phyloP scores from a whole-genome alignment of 1,140 invertebrate genomes.

The Heliconius hermathena region DNA sequence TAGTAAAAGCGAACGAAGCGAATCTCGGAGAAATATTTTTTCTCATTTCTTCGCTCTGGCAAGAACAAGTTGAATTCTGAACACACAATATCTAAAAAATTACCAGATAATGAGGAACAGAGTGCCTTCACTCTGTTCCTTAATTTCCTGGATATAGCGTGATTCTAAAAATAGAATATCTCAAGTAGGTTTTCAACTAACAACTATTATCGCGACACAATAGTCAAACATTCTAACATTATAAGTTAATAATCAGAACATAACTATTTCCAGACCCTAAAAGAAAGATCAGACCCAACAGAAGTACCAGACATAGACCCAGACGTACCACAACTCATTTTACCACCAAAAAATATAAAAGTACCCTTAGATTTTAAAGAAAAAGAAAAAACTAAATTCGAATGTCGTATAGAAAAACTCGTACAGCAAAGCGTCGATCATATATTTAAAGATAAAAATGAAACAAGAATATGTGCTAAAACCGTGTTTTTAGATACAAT shows the following conservation, averaged over 20 bases:
- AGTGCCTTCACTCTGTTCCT: background rate
- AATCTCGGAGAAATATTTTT: no score
- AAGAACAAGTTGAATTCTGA: no score
- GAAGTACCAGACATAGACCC: conserved; percentile 58
- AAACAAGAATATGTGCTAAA: conserved; percentile 65
- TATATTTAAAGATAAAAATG: conserved; percentile 60
- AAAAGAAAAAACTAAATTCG: conserved; percentile 58
- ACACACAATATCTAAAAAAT: background rate
- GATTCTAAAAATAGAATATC: background rate
- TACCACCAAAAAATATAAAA: background rate
- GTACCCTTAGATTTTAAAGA: conserved; percentile 25
- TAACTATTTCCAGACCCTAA: conserved; percentile 55
- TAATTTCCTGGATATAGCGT: background rate
- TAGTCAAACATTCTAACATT: background rate
- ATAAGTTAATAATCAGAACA: background rate
- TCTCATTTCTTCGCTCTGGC: no score
- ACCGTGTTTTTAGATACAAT: conserved; percentile 61
- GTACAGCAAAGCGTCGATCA: conserved; percentile 72
- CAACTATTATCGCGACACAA: background rate
- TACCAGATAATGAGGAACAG: background rate
- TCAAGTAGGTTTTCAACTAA: no score
- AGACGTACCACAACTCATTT: background rate
- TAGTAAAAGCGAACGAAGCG: no score
- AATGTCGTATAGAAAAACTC: conserved; percentile 67
- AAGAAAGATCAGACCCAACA: conserved; percentile 56